Conservation (phyloP, 2,113 vertebrate genomes). For the Sakesphorus luctuosus region DNA sequence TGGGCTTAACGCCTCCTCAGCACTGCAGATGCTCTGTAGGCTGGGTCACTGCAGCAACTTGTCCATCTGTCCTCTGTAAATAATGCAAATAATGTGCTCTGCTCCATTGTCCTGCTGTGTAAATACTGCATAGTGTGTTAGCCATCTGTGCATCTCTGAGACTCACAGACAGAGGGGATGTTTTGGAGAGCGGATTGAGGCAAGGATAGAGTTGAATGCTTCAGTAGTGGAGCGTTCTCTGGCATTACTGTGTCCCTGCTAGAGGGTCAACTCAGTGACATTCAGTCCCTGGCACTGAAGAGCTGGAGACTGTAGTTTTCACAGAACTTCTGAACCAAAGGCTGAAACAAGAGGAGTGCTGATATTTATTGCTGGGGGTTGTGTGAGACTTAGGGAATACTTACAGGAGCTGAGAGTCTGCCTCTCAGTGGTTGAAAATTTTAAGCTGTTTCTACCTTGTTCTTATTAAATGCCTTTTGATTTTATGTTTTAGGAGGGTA, state of each 20-base stretch:
- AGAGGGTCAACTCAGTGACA: not conserved
- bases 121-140: not conserved
- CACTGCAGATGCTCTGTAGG: not conserved
- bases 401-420: not conserved
- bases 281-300: not conserved
- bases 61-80: conserved; percentile 48
- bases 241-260: not conserved
- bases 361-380: not conserved
- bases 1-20: not conserved
- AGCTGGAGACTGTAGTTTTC: not conserved
- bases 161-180: not conserved
- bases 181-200: not conserved
- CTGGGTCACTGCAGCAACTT: conserved; percentile 1
- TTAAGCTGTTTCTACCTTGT: not conserved
- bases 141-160: not conserved
- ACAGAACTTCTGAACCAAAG: not conserved
- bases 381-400: not conserved
- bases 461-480: not conserved
- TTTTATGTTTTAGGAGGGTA: not conserved
- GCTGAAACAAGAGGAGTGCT: not conserved
- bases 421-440: not conserved
- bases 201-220: not conserved
- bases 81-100: not conserved
- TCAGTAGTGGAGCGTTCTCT: not conserved
- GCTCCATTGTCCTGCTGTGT: not conserved